Base-by-base conservation (phyloP, 2,113 vertebrate genomes). In the Elachura formosa region DNA sequence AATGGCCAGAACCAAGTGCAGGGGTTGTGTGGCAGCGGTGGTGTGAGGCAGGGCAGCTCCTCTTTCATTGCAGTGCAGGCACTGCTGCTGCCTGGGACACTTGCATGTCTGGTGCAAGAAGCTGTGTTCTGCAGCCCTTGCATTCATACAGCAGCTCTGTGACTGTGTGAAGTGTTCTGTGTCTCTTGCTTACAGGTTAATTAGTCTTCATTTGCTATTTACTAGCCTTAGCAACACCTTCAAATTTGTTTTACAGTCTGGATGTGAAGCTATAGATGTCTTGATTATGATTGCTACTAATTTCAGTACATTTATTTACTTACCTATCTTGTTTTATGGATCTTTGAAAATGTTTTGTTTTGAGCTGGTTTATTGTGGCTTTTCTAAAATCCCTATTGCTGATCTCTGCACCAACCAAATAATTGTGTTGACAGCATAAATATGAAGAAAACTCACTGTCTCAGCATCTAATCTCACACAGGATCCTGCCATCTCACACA, bases 61-160 rank as follows among this genome's bases (percentile, higher is more conserved):
- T n/a, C n/a, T n/a, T n/a, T n/a, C n/a, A n/a, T n/a, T n/a, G n/a
- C n/a, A n/a, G n/a, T n/a, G n/a, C n/a, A n/a, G n/a, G n/a, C n/a
- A n/a, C n/a, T n/a, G n/a, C n/a, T n/a, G n/a, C n/a, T n/a, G n/a
- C n/a, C n/a, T n/a, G n/a, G n/a, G n/a, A n/a, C n/a, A n/a, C n/a
- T n/a, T n/a, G n/a, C n/a, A n/a, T n/a, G n/a, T n/a, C n/a, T n/a
- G n/a, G n/a, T n/a, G n/a, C n/a, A n/a, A n/a, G n/a, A n/a, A n/a
- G n/a, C n/a, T n/a, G n/a, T n/a, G 12, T 33, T 81, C 29, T 63
- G 16, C 24, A 31, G 33, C 14, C n/a, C 63, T 11, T 56, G 16
- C 1, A 2, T 34, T 66, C 5, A 3, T 7, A 5, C 4, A 52
- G 43, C 38, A 51, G 19, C 31, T 38, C 1, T n/a, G 3, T 17